These are phyloP conservation scores for Acomys russatus DNA, from an alignment of 2,797 vertebrate genomes.

Conservation along the genomic window DNA sequence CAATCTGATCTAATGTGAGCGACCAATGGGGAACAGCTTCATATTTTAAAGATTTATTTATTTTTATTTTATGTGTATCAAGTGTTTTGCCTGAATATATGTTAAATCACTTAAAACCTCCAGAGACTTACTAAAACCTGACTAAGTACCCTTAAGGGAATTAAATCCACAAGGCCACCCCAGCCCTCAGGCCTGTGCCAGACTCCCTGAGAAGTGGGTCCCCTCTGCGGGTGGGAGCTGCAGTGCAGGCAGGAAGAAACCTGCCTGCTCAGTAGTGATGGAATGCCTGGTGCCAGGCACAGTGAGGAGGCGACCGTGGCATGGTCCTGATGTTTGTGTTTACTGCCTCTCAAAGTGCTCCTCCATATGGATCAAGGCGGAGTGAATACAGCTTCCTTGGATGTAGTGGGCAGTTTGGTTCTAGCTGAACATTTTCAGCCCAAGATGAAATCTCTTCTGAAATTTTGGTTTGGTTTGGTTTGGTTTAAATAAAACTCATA, in stretches of 20 bases:
- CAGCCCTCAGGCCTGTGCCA: neutral
- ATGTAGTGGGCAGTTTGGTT: neutral
- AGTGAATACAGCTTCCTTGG: neutral
- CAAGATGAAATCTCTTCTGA: slow-evolving; percentile 4
- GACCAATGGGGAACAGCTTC: neutral
- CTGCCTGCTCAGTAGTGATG: neutral
- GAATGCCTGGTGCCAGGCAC: neutral
- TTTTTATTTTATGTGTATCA: neutral
- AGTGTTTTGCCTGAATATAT: neutral
- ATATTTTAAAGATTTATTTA: neutral
- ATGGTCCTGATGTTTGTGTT: neutral
- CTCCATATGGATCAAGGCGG: neutral
- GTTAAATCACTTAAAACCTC: neutral
- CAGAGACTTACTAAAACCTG: slow-evolving; percentile 32
- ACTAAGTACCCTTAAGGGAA: neutral
- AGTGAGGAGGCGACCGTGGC: neutral
- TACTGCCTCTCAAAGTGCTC: neutral
- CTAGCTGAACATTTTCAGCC: neutral
- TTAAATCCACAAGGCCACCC: neutral
- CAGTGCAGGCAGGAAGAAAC: neutral
- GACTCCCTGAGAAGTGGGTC: neutral
- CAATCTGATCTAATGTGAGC: neutral
- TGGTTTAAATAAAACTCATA: neutral
- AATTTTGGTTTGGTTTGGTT: neutral
- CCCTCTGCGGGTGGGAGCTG: neutral